These are phyloP conservation scores for Abscondita cerata DNA, from an alignment of 2,888 invertebrate species.

Conservation along the genomic window DNA sequence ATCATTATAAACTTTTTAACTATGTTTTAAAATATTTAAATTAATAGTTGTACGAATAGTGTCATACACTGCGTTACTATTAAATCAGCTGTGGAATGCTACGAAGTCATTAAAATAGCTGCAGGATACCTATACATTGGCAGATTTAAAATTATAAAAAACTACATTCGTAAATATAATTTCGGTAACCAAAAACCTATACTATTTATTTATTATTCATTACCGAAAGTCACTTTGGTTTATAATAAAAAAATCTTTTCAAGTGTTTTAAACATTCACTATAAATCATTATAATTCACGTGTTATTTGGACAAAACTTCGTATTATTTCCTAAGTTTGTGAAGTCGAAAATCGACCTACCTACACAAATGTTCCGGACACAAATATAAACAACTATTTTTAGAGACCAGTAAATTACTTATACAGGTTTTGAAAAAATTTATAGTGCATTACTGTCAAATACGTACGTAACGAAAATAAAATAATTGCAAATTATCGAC, in stretches of 20 bases:
- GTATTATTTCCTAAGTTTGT: constrained; percentile 1
- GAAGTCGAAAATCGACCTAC: constrained; percentile 8
- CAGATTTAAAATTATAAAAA: constrained; percentile 5
- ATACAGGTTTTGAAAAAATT: background rate
- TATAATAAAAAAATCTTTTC: constrained; percentile 5
- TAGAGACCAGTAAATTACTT: constrained; percentile 2
- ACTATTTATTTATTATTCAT: constrained; percentile 4
- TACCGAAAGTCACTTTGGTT: background rate
- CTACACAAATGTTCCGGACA: background rate
- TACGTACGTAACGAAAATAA: background rate
- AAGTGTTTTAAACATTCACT: background rate
- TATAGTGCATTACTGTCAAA: constrained; percentile 3
- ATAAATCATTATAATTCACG: constrained; percentile 1
- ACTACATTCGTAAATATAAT: background rate
- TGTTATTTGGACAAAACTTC: constrained; percentile 7
- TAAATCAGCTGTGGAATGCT: constrained; percentile 8
- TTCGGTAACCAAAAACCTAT: constrained; percentile 1
- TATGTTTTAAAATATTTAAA: too few species aligned
- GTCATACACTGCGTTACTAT: constrained; percentile 6
- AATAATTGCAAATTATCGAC: too few species aligned
- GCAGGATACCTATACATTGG: constrained; percentile 5
- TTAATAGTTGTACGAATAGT: background rate
- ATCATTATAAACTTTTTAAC: too few species aligned
- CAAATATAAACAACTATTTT: constrained; percentile 8
- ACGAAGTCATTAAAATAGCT: constrained; percentile 13